Conservation (phyloP, 2,797 vertebrate species). For the Potorous gilbertii region DNA sequence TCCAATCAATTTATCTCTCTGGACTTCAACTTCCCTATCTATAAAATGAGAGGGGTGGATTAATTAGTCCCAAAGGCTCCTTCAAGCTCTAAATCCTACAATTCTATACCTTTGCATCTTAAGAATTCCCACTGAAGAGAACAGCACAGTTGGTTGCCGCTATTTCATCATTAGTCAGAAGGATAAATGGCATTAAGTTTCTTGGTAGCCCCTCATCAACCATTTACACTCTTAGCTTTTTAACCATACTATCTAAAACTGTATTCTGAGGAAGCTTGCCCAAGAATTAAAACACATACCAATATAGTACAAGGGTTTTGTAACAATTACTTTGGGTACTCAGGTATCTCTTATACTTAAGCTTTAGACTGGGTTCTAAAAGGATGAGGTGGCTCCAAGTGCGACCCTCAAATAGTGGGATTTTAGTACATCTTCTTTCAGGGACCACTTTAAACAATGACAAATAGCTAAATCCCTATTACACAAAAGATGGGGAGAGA, state of each 20-base stretch:
- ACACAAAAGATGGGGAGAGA: not conserved
- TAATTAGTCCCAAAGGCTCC: not conserved
- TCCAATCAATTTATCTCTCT: not conserved
- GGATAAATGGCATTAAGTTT: not conserved
- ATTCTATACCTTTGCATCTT: not conserved
- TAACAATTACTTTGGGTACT: not conserved
- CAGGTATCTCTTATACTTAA: not conserved
- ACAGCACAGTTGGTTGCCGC: not conserved
- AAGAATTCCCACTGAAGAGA: not conserved
- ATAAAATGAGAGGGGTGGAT: not conserved
- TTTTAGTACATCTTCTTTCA: not conserved
- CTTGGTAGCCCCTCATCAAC: not conserved
- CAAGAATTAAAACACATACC: not conserved
- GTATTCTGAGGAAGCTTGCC: not conserved
- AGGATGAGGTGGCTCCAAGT: not conserved
- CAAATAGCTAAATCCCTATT: not conserved
- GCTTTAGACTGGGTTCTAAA: not conserved
- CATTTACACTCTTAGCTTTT: not conserved
- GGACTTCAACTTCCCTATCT: not conserved
- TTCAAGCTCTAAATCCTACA: not conserved
- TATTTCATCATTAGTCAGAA: not conserved
- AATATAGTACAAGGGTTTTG: not conserved
- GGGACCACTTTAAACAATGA: not conserved
- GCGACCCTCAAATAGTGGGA: not conserved
- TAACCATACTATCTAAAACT: not conserved